Evolutionary conservation across 2,113 vertebrate species (phyloP).

Genomic region (Catharus minimus): DNA sequence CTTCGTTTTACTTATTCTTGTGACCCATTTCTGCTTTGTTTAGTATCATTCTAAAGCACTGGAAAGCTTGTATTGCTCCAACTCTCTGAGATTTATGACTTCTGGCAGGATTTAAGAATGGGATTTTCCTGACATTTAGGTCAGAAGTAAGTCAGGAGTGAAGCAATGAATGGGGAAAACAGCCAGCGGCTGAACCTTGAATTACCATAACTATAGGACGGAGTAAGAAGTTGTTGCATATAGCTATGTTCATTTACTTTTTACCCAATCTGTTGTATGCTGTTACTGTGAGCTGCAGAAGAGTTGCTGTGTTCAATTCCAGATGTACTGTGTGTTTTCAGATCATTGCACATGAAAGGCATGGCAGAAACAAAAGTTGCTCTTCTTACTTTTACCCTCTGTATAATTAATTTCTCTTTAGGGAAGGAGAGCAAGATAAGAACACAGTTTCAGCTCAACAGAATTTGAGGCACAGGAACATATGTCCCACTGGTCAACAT

Average conservation of each 20-base stretch:
- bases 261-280: not conserved
- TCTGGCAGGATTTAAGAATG: not conserved
- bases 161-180: not conserved
- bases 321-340: not conserved
- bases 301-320: not conserved
- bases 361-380: not conserved
- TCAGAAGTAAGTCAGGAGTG: not conserved
- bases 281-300: not conserved
- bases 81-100: not conserved
- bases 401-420: constrained; percentile 47
- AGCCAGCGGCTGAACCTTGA: not conserved
- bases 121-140: not conserved
- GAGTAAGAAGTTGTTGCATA: not conserved
- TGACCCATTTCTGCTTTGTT: not conserved
- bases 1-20: not conserved
- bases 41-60: not conserved
- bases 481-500: constrained; percentile 7
- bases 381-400: not conserved
- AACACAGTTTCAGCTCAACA: not conserved
- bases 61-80: not conserved
- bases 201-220: not conserved
- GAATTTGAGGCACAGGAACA: not conserved
- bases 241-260: not conserved
- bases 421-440: constrained; percentile 1
- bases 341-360: not conserved